Evolutionary conservation across 2,113 vertebrate species (phyloP).

Genomic region (Paratilapia polleni): DNA sequence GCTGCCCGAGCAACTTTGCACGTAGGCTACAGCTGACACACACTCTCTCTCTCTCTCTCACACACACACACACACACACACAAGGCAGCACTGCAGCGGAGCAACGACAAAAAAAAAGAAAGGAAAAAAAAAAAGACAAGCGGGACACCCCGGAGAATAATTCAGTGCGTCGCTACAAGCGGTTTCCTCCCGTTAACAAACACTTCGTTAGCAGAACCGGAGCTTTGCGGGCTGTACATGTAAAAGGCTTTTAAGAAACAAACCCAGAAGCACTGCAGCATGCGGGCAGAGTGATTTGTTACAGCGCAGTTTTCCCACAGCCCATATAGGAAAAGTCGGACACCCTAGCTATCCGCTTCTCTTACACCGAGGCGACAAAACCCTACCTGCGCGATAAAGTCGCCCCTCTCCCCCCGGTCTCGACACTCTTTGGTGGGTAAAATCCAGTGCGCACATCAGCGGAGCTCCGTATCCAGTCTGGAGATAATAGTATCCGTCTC

Average conservation of each 20-base stretch:
- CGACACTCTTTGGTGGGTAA: slow-evolving; percentile 56
- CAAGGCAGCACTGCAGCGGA: slow-evolving; percentile 53
- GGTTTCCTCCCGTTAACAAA: not conserved
- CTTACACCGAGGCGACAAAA: slow-evolving; percentile 5
- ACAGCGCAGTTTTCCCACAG: slow-evolving; percentile 1
- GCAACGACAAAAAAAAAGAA: slow-evolving; percentile 19
- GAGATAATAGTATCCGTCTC: slow-evolving; percentile 41
- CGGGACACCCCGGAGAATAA: slow-evolving; percentile 17
- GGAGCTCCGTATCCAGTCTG: slow-evolving; percentile 48
- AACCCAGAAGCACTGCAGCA: slow-evolving; percentile 8
- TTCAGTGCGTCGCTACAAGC: not conserved
- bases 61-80: slow-evolving; percentile 37
- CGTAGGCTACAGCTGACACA: slow-evolving; percentile 71
- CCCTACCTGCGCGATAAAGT: slow-evolving; percentile 68
- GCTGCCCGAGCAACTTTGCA: slow-evolving; percentile 78
- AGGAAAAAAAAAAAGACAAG: slow-evolving; percentile 19
- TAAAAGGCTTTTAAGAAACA: not conserved
- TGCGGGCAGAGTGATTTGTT: not conserved
- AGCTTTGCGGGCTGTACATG: not conserved
- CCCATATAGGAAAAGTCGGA: not conserved
- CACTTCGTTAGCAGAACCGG: not conserved
- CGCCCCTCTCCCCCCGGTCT: slow-evolving; percentile 49
- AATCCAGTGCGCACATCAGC: slow-evolving; percentile 72
- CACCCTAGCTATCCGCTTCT: not conserved
- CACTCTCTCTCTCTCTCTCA: slow-evolving; percentile 17